Evolutionary conservation across 2,797 vertebrate genomes (phyloP).

Genomic region (Dipus sagitta): DNA sequence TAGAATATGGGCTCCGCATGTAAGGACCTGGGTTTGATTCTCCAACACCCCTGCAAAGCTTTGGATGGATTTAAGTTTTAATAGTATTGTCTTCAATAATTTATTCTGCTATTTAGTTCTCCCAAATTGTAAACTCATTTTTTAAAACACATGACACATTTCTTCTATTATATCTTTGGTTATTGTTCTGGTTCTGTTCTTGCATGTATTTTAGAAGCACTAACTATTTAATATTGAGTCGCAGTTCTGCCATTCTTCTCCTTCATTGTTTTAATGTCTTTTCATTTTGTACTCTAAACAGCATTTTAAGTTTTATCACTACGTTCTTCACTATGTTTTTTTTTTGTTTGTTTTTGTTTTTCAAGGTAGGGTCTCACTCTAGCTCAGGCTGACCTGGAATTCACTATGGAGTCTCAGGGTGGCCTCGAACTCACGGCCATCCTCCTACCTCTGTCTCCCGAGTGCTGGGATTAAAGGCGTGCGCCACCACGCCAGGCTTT

Average conservation of each 20-base stretch:
- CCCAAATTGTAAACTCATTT: background rate
- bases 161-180: background rate
- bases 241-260: background rate
- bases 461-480: too few species aligned
- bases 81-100: background rate
- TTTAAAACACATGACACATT: background rate
- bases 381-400: too few species aligned
- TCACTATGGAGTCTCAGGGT: too few species aligned
- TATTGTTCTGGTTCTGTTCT: background rate
- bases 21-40: background rate
- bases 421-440: too few species aligned
- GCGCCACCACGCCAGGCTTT: too few species aligned
- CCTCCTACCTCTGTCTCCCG: too few species aligned
- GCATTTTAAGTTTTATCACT: slow-evolving; percentile 16
- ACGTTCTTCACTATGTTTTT: background rate
- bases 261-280: background rate
- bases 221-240: background rate
- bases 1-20: background rate
- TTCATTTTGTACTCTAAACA: slow-evolving; percentile 18
- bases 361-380: too few species aligned
- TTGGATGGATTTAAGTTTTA: background rate
- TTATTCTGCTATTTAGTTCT: slow-evolving; percentile 19
- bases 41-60: background rate
- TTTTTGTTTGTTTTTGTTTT: background rate
- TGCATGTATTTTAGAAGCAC: slow-evolving; percentile 13